Evolutionary conservation across 2,113 vertebrate genomes (phyloP), one percentile per base, ranked within the genome.

Genomic region (Sinocyclocheilus grahami): DNA sequence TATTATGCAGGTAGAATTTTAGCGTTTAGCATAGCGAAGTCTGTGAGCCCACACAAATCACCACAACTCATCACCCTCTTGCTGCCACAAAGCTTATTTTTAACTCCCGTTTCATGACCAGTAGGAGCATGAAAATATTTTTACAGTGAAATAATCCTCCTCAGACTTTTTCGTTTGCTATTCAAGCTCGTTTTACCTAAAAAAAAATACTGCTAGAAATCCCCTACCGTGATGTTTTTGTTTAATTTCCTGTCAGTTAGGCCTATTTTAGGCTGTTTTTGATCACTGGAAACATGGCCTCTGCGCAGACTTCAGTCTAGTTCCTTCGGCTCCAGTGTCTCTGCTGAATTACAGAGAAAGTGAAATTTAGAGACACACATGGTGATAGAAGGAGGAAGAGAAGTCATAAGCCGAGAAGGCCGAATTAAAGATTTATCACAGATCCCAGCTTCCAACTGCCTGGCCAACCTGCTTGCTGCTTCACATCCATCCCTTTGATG

Each of bases 341-440:
- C 60, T 30, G 11, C 88, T 83, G 74, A 84, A 84, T 55, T 27
- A 62, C 69, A 85, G 83, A 74, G 87, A 84, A 82, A 85, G 84
- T 75, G 84, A 87, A 78, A 90, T n/a, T 78, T 58, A 33, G 27
- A 53, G 20, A 72, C 9, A 4, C 33, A 22, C 82, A 88, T 85
- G 83, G 87, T 86, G 88, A 91, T 90, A 90, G 89, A 87, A 77
- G 86, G 87, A 89, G 60, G 76, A 55, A 69, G 30, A 65, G 9
- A 65, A 92, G 89, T 89, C 89, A 88, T 85, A 92, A 87, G 88
- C 60, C 14, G 88, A 90, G 91, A 91, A 89, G 90, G 87, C 91
- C 18, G n/a, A 91, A 91, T 93, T 89, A 93, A 92, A 95, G 91
- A 93, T 94, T 92, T 91, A 94, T 92, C 90, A 88, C 86, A 90